Base-by-base conservation (phyloP, 2,113 vertebrate species). In the Phycodurus eques region DNA sequence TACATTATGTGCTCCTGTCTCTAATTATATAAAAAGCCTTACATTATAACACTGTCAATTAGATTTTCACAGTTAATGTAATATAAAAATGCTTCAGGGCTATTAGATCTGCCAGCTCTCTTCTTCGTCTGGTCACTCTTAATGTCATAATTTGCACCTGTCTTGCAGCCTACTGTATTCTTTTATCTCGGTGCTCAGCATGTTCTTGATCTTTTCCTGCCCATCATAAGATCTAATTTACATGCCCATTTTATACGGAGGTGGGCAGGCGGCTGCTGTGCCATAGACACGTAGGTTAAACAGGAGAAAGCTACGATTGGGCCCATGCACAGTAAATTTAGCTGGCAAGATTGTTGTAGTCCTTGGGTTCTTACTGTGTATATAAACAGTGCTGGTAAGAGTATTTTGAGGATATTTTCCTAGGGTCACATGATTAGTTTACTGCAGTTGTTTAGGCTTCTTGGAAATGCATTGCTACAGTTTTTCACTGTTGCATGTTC, bases 121-220 rank as follows among this genome's bases (percentile, higher is more conserved):
- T 56, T 49, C 43, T 57, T 43, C 46, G 1, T 44, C 75, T 79
- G 71, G 61, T 80, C 31, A 33, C 6, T 31, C 62, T 14, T 71
- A 39, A 66, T 68, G 65, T 46, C 31, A 33, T 65, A 68, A 68
- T 27, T 39, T 12, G 14, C 11, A 3, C 22, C n/a, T 2, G 2
- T 42, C 35, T 39, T 68, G 44, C 67, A 72, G 54, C 59, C 54
- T 27, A 35, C 46, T 71, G 67, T 69, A 27, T 35, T 6, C 82
- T 80, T 85, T 88, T 43, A 78, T 86, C 78, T 80, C 31, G 35
- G 76, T 8, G 0, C 33, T 44, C 74, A 47, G 76, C 71, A 46
- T 27, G 59, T 66, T 46, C 12, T 71, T 77, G 53, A 74, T 75
- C 44, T 72, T 76, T 82, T 60, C 76, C 51, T 75, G 71, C 7